Base-by-base conservation (phyloP, 2,888 invertebrate genomes). In the Pasiphila rectangulata region DNA sequence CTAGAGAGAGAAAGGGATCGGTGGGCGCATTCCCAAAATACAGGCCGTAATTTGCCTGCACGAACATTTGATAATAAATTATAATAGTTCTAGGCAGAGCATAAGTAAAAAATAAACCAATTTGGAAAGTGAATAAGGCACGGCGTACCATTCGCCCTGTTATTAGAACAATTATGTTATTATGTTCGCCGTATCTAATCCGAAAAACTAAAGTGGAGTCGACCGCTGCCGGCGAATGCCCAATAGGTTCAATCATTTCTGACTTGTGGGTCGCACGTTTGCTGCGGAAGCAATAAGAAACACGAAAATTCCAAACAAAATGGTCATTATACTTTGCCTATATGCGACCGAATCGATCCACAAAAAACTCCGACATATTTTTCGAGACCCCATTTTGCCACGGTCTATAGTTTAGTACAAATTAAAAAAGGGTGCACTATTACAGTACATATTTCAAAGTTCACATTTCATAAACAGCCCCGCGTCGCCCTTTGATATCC, bases 111-210 rank as follows among this genome's bases (percentile, higher is more conserved):
- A 81, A 79, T 84, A 84, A 83, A 86, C 86, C 83, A 86, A 87
- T 86, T 88, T 88, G 82, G 85, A 88, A 88, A 88, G 88, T 87
- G 86, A 87, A 87, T 88, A 85, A 83, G 88, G 85, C 82, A 83
- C 80, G 79, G 79, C 83, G 75, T 72, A 73, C 69, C 66, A 78
- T 72, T 77, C 69, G 74, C 75, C 71, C 80, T 87, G 80, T 87
- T 88, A 88, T 87, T 87, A 87, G 83, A 84, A 69, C 88, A 88
- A 88, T 88, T 88, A 87, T 87, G 87, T 88, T 86, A 87, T 88
- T 88, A 87, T 85, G 83, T 85, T 83, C 75, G 85, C 85, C 84
- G 87, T 87, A 84, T 87, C 88, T 87, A 88, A 88, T 88, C 82
- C 83, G 78, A 86, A 88, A 87, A 87, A 87, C 82, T 82, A 88